Base-by-base conservation (phyloP, 64 coral and sea anemone genomes). In the Pocillopora damicornis region DNA sequence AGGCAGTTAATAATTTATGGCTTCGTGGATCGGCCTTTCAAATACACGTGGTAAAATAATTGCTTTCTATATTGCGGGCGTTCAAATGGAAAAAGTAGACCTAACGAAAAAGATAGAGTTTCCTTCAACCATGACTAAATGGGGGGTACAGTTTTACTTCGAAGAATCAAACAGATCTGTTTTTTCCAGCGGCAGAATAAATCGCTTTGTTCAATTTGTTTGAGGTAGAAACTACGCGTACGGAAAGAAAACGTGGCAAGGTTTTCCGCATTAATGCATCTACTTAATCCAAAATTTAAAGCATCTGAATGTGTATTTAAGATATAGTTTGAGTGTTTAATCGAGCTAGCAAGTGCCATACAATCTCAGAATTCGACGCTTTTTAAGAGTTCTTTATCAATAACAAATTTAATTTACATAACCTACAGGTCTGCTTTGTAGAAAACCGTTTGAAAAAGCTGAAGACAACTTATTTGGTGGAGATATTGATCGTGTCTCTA, bases 401-500 rank as follows among this genome's bases (percentile, higher is more conserved):
- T 36, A 13, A 10, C 37, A 73, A 72, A 73, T 58, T 85, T 63
- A 59, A 85, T 72, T 83, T 65, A 15, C 38, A 45, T 35, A 20
- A 9, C 5, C 25, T 67, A 67, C 22, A 71, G n/a, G 37, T 85
- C 81, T 85, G 81, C 81, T 85, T 58, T 36, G 37, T 36, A 23
- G 42, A 73, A 85, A 73, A 63, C 35, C 81, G 63, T 42, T 37
- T 15, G 13, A 57, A 85, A 25, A 34, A 63, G 79, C 64, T 5
- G 57, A 81, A 64, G 11, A 85, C 65, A 71, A 85, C 81, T 85
- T 85, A 85, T 63, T 85, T 85, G 13, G 81, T 85, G 2, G 81
- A 85, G 8, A 85, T 85, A 42, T 85, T 36, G 38, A 1, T 85
- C 57, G 18, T 5, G 8, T 85, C 81, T 35, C 63, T 30, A 57